These are phyloP conservation scores for Catostylus mosaicus DNA, from an alignment of 30 jellyfish, hydroid and myxozoan species.

Conservation along the genomic window DNA sequence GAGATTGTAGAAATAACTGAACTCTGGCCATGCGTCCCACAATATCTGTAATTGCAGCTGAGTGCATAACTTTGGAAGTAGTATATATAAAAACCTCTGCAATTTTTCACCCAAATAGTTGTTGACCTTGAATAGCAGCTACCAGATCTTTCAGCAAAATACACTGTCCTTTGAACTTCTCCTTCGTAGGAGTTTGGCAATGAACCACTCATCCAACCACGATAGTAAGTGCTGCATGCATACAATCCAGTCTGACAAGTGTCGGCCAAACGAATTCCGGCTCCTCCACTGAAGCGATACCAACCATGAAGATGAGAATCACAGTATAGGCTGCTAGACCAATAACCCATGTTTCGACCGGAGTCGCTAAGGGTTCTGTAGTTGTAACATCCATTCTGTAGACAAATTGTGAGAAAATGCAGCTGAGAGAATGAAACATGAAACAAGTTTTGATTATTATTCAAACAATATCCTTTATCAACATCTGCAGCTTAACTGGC, in stretches of 20 bases:
- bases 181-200: slow-evolving; percentile 48
- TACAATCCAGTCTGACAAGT: slow-evolving; percentile 14
- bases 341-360: slow-evolving; percentile 6
- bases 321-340: not conserved
- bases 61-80: not conserved
- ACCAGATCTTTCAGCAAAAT: slow-evolving; percentile 42
- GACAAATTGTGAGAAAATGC: no score
- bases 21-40: slow-evolving; percentile 19
- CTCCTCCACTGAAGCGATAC: slow-evolving; percentile 52
- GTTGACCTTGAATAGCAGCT: not conserved
- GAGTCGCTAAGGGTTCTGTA: slow-evolving; percentile 37
- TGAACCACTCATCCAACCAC: slow-evolving; percentile 53
- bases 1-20: no score
- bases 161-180: slow-evolving; percentile 18
- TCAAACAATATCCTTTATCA: not conserved
- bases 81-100: slow-evolving; percentile 40
- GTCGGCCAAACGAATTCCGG: slow-evolving; percentile 26
- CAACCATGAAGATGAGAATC: slow-evolving; percentile 32
- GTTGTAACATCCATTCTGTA: not conserved
- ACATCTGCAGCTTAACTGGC: not conserved
- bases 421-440: not conserved
- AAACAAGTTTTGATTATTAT: no score
- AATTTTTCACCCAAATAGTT: slow-evolving; percentile 14
- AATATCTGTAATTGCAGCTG: slow-evolving; percentile 30
- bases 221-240: not conserved